Evolutionary conservation across 92 coral and sea anemone genomes (phyloP), one percentile per base, ranked within the genome.

Genomic region (Umimayanthus chanpuru): DNA sequence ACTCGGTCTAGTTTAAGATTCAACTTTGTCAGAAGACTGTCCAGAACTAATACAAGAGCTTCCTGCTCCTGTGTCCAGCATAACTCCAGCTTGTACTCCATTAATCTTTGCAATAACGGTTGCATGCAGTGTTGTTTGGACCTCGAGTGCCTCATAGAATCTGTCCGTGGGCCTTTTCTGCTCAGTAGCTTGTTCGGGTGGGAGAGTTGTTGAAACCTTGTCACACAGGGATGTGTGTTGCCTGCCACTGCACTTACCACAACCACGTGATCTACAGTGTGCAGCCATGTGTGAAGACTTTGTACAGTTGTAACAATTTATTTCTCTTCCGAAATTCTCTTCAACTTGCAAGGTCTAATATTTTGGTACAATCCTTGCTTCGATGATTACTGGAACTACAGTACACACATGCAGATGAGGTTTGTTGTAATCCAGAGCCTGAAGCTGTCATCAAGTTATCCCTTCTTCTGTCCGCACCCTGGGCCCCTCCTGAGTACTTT

Each of bases 51-150:
- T 89, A 78, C 85, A 90, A 6, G 93, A 90, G 88, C 92, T 90
- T 5, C 95, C 88, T 39, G 94, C 94, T 79, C 91, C 95, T 43
- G 72, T 93, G 85, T 93, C 90, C 1, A 93, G 90, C 91, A 92
- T 87, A 25, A 90, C 88, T 9, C 85, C 68, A 14, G 93, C 91
- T 29, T 77, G 81, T 65, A 90, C 80, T 70, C 94, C 93, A 75
- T 91, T 88, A 4, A 93, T 85, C 67, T 89, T 67, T 12, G 92
- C 88, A 16, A 89, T 28, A 0, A 89, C 89, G 1, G 94, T 87
- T 14, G 88, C 88, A 71, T 85, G 81, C 1, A 85, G 77, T 2
- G 88, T 85, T 44, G 79, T 20, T 15, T 85, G 92, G 44, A 58
- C 40, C 25, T 85, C 92, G 25, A 56, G 39, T 50, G 56, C 94